Base-by-base conservation (phyloP, 2,113 vertebrate species). In the Paramormyrops kingsleyae region DNA sequence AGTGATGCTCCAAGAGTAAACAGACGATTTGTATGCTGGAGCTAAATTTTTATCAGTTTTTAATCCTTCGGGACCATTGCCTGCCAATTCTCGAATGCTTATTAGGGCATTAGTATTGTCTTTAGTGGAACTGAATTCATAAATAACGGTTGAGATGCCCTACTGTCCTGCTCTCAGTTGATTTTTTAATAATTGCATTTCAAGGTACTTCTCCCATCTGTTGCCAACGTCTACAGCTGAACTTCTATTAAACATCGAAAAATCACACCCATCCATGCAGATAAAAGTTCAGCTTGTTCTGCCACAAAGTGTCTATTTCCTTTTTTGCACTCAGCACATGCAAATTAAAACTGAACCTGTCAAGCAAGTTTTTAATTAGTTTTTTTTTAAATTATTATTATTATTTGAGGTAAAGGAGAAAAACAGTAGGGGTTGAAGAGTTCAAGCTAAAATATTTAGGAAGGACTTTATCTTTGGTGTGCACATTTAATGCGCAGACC, bases 341-440 rank as follows among this genome's bases (percentile, higher is more conserved):
- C 24, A 52, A 27, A 52, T 87, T n/a, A 53, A 53, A 62, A 42
- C 44, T n/a, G 3, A 88, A 66, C 46, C 59, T 44, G 84, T 49
- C 24, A 17, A 74, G 62, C 44, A 49, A 88, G 24, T 53, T 87
- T 56, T 50, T 77, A 77, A 77, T 49, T 74, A 52, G 62, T 31
- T 88, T 70, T 27, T 13, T 17, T 27, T 27, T n/a, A n/a, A n/a
- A n/a, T 44, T 66, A 44, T 19, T 1, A 49, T 66, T 62, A 87
- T 15, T 80, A 44, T 88, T 62, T 19, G 53, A 56, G 88, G 53
- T 90, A 90, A 59, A 87, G 59, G 31, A 49, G 56, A 59, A 90
- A 62, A 21, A 50, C 39, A 85, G 4, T 50, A 31, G 31, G 44
- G 89, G n/a, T 86, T 86, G 70, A 87, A 42, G 24, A 77, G 49